These are phyloP conservation scores for Ooceraea biroi DNA, from an alignment of 1,140 invertebrate genomes.

Conservation along the genomic window DNA sequence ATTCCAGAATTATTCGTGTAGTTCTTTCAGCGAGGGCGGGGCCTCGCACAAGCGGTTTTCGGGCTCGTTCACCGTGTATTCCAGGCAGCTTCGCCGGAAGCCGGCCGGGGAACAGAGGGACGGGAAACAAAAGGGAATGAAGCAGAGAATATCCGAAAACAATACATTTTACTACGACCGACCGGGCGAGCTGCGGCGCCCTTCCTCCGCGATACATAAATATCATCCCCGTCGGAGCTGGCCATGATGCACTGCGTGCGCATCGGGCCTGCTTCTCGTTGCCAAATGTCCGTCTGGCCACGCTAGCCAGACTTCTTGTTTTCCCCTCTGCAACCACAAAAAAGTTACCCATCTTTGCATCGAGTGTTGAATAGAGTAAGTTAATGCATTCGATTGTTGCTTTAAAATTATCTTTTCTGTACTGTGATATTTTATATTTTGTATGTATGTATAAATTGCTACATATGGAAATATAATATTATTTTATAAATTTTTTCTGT, in stretches of 20 bases:
- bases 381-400: slow-evolving; percentile 32
- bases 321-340: background rate
- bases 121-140: slow-evolving; percentile 69
- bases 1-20: slow-evolving; percentile 39
- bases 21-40: slow-evolving; percentile 7
- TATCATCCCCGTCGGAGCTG: slow-evolving; percentile 58
- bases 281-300: slow-evolving; percentile 65
- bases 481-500: too few species aligned
- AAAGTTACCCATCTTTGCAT: slow-evolving; percentile 26
- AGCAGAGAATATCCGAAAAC: slow-evolving; percentile 74
- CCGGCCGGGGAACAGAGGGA: slow-evolving; percentile 17
- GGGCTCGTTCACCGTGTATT: background rate
- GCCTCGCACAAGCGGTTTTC: slow-evolving; percentile 15
- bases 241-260: slow-evolving; percentile 65
- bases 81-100: background rate
- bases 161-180: slow-evolving; percentile 71
- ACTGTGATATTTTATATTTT: too few species aligned
- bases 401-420: background rate
- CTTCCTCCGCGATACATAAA: slow-evolving; percentile 69
- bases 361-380: background rate
- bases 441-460: too few species aligned
- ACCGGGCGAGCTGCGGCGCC: slow-evolving; percentile 30
- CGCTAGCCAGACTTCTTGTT: slow-evolving; percentile 28
- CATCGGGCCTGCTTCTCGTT: slow-evolving; percentile 49
- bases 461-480: too few species aligned